Evolutionary conservation across 2,113 vertebrate genomes (phyloP), one percentile per base, ranked within the genome.

Genomic region (Pelecanoides urinatrix): DNA sequence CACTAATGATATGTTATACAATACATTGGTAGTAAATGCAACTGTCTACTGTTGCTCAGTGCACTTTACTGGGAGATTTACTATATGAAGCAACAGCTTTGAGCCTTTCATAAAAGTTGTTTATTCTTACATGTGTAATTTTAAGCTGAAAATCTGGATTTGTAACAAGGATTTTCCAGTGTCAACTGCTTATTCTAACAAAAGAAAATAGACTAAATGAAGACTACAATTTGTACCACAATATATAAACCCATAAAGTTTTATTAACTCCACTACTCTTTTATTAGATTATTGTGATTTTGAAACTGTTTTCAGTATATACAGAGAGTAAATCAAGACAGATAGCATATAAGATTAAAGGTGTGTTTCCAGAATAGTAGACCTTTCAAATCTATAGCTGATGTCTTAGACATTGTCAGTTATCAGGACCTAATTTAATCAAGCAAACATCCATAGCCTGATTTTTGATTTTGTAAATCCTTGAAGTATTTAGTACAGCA

Each of bases 291-390:
- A 40, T n/a, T 74, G 38, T 61, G 32, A 44, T 77, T 75, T 94
- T 62, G 36, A 94, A 93, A 76, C 47, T 61, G 6, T 38, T 93
- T 88, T 58, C 65, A 29, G n/a, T 61, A 50, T 67, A 52, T 17
- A 65, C 22, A 89, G 55, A 79, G 65, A 52, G 44, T 79, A 67
- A 92, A 95, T 70, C 53, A 88, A 52, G 85, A 92, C 9, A 44
- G 76, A 68, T 29, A 56, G 42, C 16, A 45, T 65, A 14, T 45
- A 88, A 88, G 11, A 49, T 30, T 66, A 40, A 94, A 88, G 18
- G 66, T 32, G 9, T 38, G 7, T 59, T 63, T 26, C 52, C 26
- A 85, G 63, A 13, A 20, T 45, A 72, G 45, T 6, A 58, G 42
- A 66, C 26, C 9, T 72, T 92, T 76, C 36, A 62, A 36, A 68